phyloP scores from a whole-genome alignment of 2,113 vertebrate species.

The Capra hircus region DNA sequence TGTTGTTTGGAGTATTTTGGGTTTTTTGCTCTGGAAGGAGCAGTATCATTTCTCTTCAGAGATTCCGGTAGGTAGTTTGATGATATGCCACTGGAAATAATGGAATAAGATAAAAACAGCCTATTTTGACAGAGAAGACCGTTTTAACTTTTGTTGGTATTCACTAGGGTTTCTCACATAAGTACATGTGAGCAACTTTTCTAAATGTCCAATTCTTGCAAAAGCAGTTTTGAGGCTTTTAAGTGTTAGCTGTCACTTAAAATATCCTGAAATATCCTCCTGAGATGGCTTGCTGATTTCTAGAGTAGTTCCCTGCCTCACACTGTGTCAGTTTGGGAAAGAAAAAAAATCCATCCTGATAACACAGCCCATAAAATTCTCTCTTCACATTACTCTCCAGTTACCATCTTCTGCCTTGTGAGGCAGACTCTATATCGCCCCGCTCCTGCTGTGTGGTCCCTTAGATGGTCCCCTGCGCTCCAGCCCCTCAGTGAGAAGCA shows the following conservation, averaged over 20 bases:
- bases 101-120: neutral
- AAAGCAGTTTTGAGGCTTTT: slow-evolving; percentile 43
- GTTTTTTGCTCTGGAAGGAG: neutral
- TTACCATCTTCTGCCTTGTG: neutral
- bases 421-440: neutral
- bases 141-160: slow-evolving; percentile 59
- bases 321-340: slow-evolving; percentile 22
- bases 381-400: neutral
- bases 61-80: neutral
- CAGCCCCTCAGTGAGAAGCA: neutral
- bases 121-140: neutral
- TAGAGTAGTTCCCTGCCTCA: slow-evolving; percentile 39
- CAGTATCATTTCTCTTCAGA: neutral
- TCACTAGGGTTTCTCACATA: slow-evolving; percentile 48
- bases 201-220: slow-evolving; percentile 46
- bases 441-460: neutral
- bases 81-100: slow-evolving; percentile 37
- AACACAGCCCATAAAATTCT: neutral
- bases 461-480: neutral
- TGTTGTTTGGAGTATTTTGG: neutral
- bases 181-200: slow-evolving; percentile 52
- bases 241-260: slow-evolving; percentile 59
- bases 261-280: slow-evolving; percentile 48
- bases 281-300: slow-evolving; percentile 41
- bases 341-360: neutral